Evolutionary conservation across 2,888 invertebrate genomes (phyloP), one percentile per base, ranked within the genome.

Genomic region (Eupeodes luniger): DNA sequence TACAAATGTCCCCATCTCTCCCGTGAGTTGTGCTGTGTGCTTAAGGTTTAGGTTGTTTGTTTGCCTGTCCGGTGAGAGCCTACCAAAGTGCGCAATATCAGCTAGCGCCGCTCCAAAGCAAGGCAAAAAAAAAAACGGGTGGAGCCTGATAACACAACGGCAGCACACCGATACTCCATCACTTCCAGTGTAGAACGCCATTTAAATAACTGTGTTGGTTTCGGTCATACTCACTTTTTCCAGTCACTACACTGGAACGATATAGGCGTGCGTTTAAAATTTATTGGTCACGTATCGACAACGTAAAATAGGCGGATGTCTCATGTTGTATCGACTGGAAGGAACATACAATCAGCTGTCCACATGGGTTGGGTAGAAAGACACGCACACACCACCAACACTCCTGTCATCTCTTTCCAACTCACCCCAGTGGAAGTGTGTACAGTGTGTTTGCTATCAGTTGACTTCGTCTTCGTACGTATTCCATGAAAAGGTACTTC

Each of bases 201-300:
- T 19, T 51, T 34, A 40, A 47, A 66, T 40, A 55, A 36, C 49
- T 62, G 88, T 75, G 64, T 81, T 64, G 5, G 77, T 76, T 55
- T 16, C 34, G 5, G 76, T 76, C 49, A 11, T 47, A 57, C 67
- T 67, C 57, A 84, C 62, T 3, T 88, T 85, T 88, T 88, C 88
- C 88, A 88, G 85, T 53, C 53, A 70, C 66, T 67, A 72, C 69
- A 61, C 47, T 88, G 87, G 84, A 88, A 84, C 55, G 66, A 80
- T 84, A 88, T 81, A 88, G 88, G 88, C 88, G 88, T 88, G 88
- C 85, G 81, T 85, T 78, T 85, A 59, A 85, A 88, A 88, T 88
- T 88, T 88, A 88, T 88, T 88, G 88, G 88, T 85, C 88, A 88
- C 88, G 88, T 88, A 88, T 85, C 64, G 78, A 81, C 69, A 59